A percentile compares a stretch with the other conserved stretches of the same genome.
Evolutionary conservation across 2,797 vertebrate species (phyloP).

Genomic region (Syndactyla subalaris): DNA sequence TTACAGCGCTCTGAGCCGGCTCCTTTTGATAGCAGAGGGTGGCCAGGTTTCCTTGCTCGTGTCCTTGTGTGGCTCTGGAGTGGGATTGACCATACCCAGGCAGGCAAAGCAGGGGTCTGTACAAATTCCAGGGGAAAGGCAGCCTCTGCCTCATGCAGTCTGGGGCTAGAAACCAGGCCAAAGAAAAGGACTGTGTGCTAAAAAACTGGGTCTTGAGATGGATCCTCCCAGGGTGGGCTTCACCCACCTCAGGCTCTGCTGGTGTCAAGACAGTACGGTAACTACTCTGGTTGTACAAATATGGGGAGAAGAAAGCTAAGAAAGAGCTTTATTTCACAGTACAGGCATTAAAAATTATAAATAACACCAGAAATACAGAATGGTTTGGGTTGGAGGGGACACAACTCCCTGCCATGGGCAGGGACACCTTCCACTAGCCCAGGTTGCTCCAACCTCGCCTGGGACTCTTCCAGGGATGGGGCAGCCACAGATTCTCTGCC

Average conservation of each 20-base stretch:
- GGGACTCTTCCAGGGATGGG: neutral
- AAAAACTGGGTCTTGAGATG: neutral
- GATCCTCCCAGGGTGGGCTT: neutral
- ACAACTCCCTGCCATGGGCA: neutral
- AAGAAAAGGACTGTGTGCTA: neutral
- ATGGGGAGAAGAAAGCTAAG: neutral
- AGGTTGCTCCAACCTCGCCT: neutral
- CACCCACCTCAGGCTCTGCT: neutral
- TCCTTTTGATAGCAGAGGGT: neutral
- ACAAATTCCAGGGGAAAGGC: neutral
- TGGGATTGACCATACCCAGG: neutral
- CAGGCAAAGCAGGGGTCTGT: neutral
- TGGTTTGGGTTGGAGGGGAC: neutral
- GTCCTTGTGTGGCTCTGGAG: neutral
- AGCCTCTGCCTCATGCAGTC: fast-evolving
- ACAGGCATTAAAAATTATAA: neutral
- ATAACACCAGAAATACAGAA: neutral
- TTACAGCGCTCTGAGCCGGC: neutral
- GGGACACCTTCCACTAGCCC: neutral
- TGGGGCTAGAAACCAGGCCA: neutral
- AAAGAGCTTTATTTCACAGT: neutral
- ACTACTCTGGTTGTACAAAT: neutral
- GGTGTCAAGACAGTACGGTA: neutral
- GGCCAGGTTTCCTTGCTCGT: neutral
- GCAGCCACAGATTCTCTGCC: neutral